Base-by-base conservation (phyloP, 2,797 vertebrate genomes). In the Margarornis squamiger region DNA sequence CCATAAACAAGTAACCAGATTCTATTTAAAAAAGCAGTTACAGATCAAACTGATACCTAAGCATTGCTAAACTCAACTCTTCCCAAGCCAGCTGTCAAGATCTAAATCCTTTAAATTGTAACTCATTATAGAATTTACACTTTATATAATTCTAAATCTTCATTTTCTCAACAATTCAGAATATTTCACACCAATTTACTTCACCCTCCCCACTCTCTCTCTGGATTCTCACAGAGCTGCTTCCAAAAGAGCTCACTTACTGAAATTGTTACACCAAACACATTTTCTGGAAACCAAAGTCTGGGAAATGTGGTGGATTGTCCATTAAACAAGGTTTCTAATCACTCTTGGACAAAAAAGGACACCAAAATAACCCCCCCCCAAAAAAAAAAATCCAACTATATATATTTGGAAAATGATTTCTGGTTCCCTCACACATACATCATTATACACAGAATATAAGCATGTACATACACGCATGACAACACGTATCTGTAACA, bases 401-500 rank as follows among this genome's bases (percentile, higher is more conserved):
- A 48, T 19, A 46, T 4, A 7, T 19, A 36, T 18, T 27, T 38
- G 11, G 20, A 71, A 89, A 73, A 72, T 7, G 1, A 51, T 43
- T 73, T 48, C 32, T 66, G 15, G 9, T 52, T 92, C 26, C 22
- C 49, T 67, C 38, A 36, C 13, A 10, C 24, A 29, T 14, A 16
- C 12, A 22, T 12, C 1, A 12, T 30, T 34, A 19, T 4, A 27
- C 3, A 34, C 18, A 36, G 36, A 43, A 34, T 8, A 30, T 2
- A 49, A 27, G 5, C 22, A 27, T 0, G 1, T 7, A 29, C 7
- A 24, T 2, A 27, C 2, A 36, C 1, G 6, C 27, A 36, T 46
- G 43, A 32, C 0, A 0, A 41, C 17, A 68, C 4, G 0, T 1
- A 21, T 38, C 32, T 75, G 24, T 29, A 79, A 51, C 1, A 63